Base-by-base conservation (phyloP, 2,888 invertebrate species). In the Limulus polyphemus region DNA sequence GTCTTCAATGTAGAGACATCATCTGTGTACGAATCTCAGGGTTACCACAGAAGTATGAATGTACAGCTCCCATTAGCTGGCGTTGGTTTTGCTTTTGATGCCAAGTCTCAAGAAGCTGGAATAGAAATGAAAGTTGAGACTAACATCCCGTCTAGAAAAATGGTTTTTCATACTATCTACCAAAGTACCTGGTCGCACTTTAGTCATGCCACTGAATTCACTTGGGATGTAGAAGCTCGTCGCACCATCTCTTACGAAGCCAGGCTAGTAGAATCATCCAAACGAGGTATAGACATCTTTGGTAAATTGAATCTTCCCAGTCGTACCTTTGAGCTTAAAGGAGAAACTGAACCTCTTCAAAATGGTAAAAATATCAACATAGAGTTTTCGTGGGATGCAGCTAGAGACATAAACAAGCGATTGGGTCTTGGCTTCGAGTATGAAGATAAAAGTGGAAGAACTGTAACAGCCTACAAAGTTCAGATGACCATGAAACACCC, bases 311-410 rank as follows among this genome's bases (percentile, higher is more conserved):
- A 64, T 32, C 61, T 65, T n/a, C 67, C 67, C 10, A 10, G 61
- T 7, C 55, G 67, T 32, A 65, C 67, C 14, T 16, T 67, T 4
- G 65, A 65, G 61, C 16, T 67, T 12, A 64, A 61, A 60, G 65
- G 63, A 48, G 62, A 64, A 50, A 60, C 60, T 50, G 61, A 60
- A 10, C 48, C 55, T 16, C 47, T 60, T 10, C 57, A 14, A 49
- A 52, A 56, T 13, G 56, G 57, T 12, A 47, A 55, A 2, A 60
- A 58, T 17, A 62, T 65, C 48, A 62, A 61, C 49, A 17, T 65
- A 13, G 65, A 67, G 47, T 62, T 67, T 58, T 65, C 58, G 46
- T 67, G 64, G 64, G 67, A 67, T 63, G 64, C 63, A 11, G 55
- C 64, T 32, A 56, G 65, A 17, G 59, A 59, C 32, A 16, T 59